Evolutionary conservation across 2,113 vertebrate genomes (phyloP).

Genomic region (Brachirus orientalis): DNA sequence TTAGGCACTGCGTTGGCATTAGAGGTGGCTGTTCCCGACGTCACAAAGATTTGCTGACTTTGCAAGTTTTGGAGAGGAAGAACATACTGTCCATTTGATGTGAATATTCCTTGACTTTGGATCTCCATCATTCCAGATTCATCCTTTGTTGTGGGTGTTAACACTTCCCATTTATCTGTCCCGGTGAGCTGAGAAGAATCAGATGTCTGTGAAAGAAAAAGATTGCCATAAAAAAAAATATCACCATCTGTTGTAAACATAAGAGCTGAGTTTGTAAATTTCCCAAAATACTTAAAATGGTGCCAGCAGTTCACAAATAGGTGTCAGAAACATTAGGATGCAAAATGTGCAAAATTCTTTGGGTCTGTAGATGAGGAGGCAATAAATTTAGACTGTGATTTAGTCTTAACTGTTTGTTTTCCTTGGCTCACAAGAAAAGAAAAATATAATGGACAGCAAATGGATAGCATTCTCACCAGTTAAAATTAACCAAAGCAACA

Average conservation of each 20-base stretch:
- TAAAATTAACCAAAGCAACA: no score
- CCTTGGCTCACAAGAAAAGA: no score
- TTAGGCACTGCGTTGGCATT: conserved; percentile 96
- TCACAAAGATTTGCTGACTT: conserved; percentile 97
- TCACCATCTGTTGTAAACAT: background rate
- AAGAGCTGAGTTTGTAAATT: no score
- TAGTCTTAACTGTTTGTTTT: no score
- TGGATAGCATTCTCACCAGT: no score
- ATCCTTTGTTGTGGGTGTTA: conserved; percentile 92
- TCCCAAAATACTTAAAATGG: background rate
- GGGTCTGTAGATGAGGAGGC: no score
- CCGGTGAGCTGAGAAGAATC: conserved; percentile 92
- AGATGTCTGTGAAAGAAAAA: conserved; percentile 83
- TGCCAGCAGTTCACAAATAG: background rate
- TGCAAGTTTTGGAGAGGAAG: conserved; percentile 98
- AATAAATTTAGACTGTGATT: no score
- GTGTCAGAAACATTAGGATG: background rate
- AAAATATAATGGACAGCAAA: no score
- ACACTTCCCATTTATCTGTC: conserved; percentile 95
- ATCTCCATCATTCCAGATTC: conserved; percentile 96
- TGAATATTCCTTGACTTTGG: conserved; percentile 91
- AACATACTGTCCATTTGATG: conserved; percentile 98
- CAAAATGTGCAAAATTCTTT: background rate
- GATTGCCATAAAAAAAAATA: conserved; percentile 28
- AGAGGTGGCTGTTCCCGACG: conserved; percentile 91